Evolutionary conservation across 2,113 vertebrate species (phyloP).

Genomic region (Eulemur macaco): DNA sequence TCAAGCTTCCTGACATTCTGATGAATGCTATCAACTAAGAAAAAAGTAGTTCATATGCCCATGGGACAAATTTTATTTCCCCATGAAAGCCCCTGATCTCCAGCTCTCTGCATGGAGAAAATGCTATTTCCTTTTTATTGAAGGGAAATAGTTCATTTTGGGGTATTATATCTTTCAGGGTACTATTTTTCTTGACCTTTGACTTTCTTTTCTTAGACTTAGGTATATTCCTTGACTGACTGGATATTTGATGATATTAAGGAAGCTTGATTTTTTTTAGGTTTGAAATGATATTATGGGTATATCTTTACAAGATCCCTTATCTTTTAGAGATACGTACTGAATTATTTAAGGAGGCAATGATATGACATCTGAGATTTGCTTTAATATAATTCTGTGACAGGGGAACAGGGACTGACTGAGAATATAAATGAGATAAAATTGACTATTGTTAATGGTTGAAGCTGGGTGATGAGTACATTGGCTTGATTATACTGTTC

Average conservation of each 20-base stretch:
- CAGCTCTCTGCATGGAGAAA: neutral
- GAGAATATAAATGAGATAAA: conserved; percentile 13
- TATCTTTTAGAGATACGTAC: neutral
- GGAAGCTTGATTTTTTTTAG: neutral
- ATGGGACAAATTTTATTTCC: neutral
- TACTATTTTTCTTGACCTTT: neutral
- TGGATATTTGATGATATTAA: neutral
- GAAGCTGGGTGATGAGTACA: neutral
- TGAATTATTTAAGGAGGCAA: neutral
- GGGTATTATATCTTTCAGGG: neutral
- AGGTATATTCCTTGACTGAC: neutral
- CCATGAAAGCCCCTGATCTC: neutral
- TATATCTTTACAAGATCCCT: conserved; percentile 11
- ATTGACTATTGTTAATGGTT: neutral
- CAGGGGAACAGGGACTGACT: neutral
- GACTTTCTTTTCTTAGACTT: conserved; percentile 1
- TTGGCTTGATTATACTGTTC: neutral
- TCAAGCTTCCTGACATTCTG: conserved; percentile 26
- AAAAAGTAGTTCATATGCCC: neutral
- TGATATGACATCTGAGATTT: neutral
- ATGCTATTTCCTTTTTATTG: neutral
- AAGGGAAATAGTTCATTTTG: neutral
- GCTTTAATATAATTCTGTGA: neutral
- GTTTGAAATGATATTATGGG: neutral
- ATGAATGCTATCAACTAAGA: neutral